A percentile compares a stretch with the other conserved stretches of the same genome.
Conservation (phyloP, 1,140 invertebrate genomes). For the Schlechtendalia chinensis region DNA sequence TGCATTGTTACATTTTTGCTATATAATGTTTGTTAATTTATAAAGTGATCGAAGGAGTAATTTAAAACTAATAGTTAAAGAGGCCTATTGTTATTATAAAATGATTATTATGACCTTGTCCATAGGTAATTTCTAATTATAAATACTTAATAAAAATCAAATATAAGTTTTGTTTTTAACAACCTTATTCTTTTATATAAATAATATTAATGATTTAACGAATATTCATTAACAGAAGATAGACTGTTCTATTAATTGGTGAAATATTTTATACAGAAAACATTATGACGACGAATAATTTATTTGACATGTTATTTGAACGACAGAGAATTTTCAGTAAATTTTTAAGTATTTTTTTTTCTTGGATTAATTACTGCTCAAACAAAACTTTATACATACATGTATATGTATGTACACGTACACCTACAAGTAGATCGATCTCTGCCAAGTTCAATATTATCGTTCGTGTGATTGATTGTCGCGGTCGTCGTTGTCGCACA, state of each 20-base stretch:
- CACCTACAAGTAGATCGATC: background rate
- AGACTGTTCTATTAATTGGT: background rate
- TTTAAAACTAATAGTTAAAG: constrained; percentile 7
- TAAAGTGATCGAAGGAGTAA: constrained; percentile 3
- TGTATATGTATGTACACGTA: background rate
- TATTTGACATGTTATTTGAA: background rate
- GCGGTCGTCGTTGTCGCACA: background rate
- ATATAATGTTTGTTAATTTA: background rate
- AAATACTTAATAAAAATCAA: constrained; percentile 15
- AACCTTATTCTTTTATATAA: too few relatives aligned
- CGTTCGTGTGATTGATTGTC: constrained; percentile 17
- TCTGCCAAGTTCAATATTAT: constrained; percentile 28
- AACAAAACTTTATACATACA: background rate
- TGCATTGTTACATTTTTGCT: too few relatives aligned
- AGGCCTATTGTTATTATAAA: background rate
- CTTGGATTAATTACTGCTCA: background rate
- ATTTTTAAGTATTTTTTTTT: background rate
- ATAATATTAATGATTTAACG: background rate
- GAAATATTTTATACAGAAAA: background rate
- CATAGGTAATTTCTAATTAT: background rate
- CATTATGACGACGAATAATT: background rate
- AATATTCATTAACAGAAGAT: background rate
- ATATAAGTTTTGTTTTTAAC: too few relatives aligned
- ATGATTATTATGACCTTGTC: constrained; percentile 13
- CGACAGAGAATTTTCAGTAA: too few relatives aligned